Evolutionary conservation across 35 echinoderm and acorn worm species (phyloP).

Genomic region (Anneissia japonica): DNA sequence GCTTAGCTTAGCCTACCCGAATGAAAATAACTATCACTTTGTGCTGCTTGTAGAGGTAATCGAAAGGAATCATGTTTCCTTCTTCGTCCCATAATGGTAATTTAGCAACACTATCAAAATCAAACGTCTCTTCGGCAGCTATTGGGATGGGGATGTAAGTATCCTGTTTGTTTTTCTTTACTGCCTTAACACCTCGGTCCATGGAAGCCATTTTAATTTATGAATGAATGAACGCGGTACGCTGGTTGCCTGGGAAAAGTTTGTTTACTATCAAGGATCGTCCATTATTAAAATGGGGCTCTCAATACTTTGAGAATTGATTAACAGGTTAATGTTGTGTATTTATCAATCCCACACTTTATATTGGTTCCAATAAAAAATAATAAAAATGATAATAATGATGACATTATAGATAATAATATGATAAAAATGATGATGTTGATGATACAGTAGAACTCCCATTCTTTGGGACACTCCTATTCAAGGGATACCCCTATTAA

Average conservation of each 20-base stretch:
- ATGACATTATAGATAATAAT: no score
- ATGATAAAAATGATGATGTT: no score
- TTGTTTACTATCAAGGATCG: not conserved
- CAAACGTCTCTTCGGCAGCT: not conserved
- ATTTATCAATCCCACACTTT: no score
- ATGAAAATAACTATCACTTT: constrained; percentile 3
- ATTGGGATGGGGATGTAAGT: not conserved
- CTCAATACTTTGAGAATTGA: no score
- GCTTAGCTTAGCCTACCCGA: not conserved
- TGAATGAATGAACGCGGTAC: not conserved
- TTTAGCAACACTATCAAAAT: constrained; percentile 3
- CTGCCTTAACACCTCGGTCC: not conserved
- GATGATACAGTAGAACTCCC: no score
- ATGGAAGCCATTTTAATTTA: constrained; percentile 1
- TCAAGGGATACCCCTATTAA: no score
- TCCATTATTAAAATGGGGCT: not conserved
- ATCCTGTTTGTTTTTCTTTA: not conserved
- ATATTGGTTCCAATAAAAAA: no score
- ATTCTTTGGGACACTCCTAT: no score
- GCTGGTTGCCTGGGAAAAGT: not conserved
- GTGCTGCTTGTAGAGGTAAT: not conserved
- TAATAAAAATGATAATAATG: no score
- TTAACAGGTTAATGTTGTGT: not conserved
- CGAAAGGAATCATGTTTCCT: constrained; percentile 12
- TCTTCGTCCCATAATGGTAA: constrained; percentile 8